Evolutionary conservation across 35 echinoderm and acorn worm species (phyloP).

Genomic region (Heliocidaris erythrogramma): DNA sequence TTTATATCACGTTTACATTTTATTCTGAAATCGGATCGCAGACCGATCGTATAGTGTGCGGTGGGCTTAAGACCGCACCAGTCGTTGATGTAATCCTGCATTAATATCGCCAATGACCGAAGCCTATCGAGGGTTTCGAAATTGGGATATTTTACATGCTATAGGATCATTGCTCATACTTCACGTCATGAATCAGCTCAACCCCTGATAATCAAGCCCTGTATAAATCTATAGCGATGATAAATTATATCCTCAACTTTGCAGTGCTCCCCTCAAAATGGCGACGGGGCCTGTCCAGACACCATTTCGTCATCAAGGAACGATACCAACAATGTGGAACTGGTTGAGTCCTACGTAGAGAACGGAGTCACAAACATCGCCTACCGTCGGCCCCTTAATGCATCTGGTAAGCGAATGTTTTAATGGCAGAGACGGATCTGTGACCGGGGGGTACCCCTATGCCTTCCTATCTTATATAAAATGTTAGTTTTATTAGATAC

Average conservation of each 20-base stretch:
- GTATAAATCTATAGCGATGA: background rate
- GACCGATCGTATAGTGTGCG: no score
- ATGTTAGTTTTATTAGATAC: no score
- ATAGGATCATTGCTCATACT: background rate
- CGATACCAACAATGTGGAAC: background rate
- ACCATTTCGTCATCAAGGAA: background rate
- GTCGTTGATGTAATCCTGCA: no score
- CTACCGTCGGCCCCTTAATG: conserved; percentile 41
- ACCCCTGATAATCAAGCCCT: no score
- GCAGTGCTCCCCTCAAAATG: conserved; percentile 43
- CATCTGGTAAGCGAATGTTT: conserved; percentile 19
- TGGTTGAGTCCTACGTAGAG: background rate
- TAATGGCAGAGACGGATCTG: background rate
- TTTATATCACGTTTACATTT: no score
- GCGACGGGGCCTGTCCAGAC: conserved; percentile 60
- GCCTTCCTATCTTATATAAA: no score
- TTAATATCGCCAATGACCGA: background rate
- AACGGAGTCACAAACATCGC: conserved; percentile 52
- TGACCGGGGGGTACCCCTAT: background rate
- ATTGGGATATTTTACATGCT: background rate
- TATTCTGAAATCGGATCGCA: no score
- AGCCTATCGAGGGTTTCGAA: background rate
- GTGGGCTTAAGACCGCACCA: no score
- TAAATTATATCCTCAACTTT: background rate
- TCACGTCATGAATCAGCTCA: no score